These are phyloP conservation scores for Nymphalis io DNA, from an alignment of 1,140 invertebrate species.

Conservation along the genomic window DNA sequence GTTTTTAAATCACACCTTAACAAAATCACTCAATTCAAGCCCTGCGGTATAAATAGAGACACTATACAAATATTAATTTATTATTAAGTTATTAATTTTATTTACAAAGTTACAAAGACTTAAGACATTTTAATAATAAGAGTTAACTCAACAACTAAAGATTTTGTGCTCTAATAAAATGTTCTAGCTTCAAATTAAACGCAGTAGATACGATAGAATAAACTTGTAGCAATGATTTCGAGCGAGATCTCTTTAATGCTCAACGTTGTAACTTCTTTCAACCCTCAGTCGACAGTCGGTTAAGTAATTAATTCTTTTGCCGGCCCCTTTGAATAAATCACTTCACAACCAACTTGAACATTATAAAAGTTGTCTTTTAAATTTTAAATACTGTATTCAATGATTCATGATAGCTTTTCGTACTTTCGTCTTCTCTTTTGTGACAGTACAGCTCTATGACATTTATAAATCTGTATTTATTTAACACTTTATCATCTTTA, in stretches of 20 bases:
- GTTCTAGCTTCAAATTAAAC: slow-evolving; percentile 17
- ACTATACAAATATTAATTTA: too few species aligned
- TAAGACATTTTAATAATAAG: neutral
- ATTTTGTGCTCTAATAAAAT: slow-evolving; percentile 6
- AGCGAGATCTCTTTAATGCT: slow-evolving; percentile 44
- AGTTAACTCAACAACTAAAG: slow-evolving; percentile 1
- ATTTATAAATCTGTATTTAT: too few species aligned
- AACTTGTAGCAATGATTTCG: slow-evolving; percentile 7
- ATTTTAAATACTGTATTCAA: slow-evolving; percentile 45
- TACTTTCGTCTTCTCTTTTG: slow-evolving; percentile 19
- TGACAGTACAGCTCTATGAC: neutral
- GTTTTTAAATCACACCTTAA: too few species aligned
- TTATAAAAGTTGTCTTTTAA: slow-evolving; percentile 58
- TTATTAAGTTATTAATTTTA: neutral
- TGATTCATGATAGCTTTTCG: slow-evolving; percentile 34
- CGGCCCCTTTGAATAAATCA: slow-evolving; percentile 65
- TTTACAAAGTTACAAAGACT: slow-evolving; percentile 1
- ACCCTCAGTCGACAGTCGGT: slow-evolving; percentile 44
- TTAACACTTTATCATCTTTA: neutral
- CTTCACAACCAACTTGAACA: slow-evolving; percentile 52
- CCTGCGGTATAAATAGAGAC: too few species aligned
- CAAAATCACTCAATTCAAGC: too few species aligned
- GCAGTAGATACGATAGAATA: slow-evolving; percentile 14
- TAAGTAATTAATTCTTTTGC: slow-evolving; percentile 73
- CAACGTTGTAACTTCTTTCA: slow-evolving; percentile 49